Conservation (phyloP, 2,113 vertebrate species). For the Gorsachius goisagi region DNA sequence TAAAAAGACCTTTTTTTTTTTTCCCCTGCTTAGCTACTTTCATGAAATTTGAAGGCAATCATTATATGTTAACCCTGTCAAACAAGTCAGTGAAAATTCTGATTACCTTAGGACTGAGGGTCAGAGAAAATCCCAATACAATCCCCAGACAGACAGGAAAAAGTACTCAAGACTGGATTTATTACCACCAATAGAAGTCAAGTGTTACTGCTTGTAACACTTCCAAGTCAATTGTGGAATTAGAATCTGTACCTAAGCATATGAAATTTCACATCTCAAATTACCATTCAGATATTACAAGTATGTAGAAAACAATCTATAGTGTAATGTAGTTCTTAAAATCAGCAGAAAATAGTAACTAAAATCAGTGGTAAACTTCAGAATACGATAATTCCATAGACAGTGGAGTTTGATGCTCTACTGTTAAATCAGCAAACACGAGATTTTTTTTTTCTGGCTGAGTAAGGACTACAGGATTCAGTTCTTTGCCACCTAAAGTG, state of each 20-base stretch:
- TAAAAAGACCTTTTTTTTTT: neutral
- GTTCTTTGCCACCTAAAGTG: conserved; percentile 7
- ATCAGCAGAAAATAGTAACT: neutral
- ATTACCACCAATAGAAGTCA: neutral
- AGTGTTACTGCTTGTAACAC: neutral
- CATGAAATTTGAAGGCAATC: neutral
- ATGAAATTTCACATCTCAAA: neutral
- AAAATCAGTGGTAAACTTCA: neutral
- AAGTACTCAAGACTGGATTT: neutral
- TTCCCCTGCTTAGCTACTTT: neutral
- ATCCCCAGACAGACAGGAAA: neutral
- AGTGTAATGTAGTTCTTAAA: neutral
- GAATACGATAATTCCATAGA: neutral
- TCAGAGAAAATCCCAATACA: neutral
- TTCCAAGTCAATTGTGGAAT: neutral
- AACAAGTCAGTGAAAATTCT: neutral
- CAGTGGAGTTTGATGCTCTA: neutral
- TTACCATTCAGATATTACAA: neutral
- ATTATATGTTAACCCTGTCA: neutral
- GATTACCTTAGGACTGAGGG: neutral
- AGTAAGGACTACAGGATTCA: neutral
- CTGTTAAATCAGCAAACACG: neutral
- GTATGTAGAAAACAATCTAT: neutral
- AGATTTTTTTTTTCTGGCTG: neutral
- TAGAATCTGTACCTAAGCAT: neutral